phyloP scores from a whole-genome alignment of 1,140 invertebrate genomes.

The Rhagoletis zephyria region DNA sequence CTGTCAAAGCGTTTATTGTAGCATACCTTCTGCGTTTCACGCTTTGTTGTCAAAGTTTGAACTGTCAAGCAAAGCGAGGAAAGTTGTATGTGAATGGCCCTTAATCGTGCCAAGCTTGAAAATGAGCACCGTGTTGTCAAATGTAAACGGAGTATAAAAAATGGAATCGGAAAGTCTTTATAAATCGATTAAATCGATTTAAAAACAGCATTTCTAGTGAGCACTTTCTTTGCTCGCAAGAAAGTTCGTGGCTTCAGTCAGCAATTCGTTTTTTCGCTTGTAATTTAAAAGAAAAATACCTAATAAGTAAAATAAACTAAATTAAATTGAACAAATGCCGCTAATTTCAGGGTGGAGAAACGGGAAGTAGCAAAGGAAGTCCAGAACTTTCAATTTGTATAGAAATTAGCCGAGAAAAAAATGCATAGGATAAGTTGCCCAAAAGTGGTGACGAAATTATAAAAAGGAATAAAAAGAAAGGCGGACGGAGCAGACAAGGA shows the following conservation, averaged over 20 bases:
- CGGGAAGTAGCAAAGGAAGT: not conserved
- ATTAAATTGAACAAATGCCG: not conserved
- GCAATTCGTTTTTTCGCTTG: slow-evolving; percentile 39
- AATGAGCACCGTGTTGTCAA: too few species aligned
- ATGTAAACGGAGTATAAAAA: too few species aligned
- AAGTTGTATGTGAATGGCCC: too few species aligned
- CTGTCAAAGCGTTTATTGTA: too few species aligned
- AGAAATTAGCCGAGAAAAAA: not conserved
- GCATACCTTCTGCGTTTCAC: too few species aligned
- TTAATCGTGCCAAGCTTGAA: too few species aligned
- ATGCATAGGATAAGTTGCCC: slow-evolving; percentile 6
- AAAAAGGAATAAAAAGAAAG: not conserved
- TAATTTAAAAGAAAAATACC: slow-evolving; percentile 19
- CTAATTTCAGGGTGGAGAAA: not conserved
- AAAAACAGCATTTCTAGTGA: not conserved
- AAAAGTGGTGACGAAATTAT: not conserved
- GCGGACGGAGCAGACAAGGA: not conserved
- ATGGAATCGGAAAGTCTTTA: too few species aligned
- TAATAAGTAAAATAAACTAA: slow-evolving; percentile 16
- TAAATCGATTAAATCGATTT: too few species aligned
- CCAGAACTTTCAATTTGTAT: not conserved
- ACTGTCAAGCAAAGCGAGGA: too few species aligned
- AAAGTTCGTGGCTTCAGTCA: slow-evolving; percentile 44
- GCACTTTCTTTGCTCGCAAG: slow-evolving; percentile 47
- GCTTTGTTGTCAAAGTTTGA: too few species aligned